phyloP scores from a whole-genome alignment of 2,888 invertebrate genomes.

The Drosophila buzzatii region DNA sequence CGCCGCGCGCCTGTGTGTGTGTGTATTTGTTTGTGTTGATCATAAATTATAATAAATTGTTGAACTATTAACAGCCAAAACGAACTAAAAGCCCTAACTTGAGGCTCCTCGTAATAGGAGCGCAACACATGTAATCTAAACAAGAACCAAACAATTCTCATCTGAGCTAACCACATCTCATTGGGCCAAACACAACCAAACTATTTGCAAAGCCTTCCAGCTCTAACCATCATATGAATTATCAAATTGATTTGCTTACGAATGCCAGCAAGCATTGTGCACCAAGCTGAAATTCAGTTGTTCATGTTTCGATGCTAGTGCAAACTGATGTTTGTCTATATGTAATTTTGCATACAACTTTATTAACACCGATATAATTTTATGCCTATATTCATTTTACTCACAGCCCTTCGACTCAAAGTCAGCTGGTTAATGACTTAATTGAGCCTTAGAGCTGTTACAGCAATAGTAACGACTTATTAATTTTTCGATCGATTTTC shows the following conservation, averaged over 20 bases:
- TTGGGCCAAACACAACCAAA: not conserved
- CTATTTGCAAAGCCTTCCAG: not conserved
- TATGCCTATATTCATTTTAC: not conserved
- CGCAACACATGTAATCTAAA: constrained; percentile 31
- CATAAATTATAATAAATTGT: constrained; percentile 74
- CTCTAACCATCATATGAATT: not conserved
- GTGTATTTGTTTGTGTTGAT: constrained; percentile 43
- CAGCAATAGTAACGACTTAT: too few species aligned
- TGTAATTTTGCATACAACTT: not conserved
- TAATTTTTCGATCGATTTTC: not conserved
- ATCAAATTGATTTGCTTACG: constrained; percentile 2
- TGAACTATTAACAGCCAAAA: constrained; percentile 45
- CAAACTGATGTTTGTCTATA: not conserved
- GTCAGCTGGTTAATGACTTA: not conserved
- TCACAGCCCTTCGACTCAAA: not conserved
- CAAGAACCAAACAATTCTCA: constrained; percentile 57
- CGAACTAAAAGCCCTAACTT: constrained; percentile 55
- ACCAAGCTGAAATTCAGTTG: not conserved
- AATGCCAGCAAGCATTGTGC: not conserved
- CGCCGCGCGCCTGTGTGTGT: constrained; percentile 17
- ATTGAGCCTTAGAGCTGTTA: not conserved
- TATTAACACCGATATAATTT: not conserved
- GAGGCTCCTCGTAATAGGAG: constrained; percentile 45
- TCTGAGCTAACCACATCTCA: constrained; percentile 33
- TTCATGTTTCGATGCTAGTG: not conserved